Percentiles rank a stretch among this genome's conserved stretches.
These are phyloP conservation scores for Argyrosomus regius DNA, from an alignment of 2,797 vertebrate species.

Conservation along the genomic window DNA sequence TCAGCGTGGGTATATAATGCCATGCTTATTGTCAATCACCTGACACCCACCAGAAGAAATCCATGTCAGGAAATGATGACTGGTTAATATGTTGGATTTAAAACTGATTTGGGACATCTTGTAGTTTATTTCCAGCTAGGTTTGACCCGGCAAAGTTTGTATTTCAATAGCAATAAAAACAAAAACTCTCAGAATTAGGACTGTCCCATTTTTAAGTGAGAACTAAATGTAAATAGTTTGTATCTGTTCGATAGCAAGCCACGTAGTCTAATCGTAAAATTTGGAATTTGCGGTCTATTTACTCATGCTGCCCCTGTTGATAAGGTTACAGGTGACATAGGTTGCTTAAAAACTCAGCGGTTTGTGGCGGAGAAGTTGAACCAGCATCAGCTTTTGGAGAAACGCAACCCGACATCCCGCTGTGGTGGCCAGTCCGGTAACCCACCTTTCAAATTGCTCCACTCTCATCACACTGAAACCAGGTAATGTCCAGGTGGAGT, in stretches of 20 bases:
- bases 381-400: too few species aligned
- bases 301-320: too few species aligned
- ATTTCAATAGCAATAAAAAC: neutral
- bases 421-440: too few species aligned
- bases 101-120: constrained; percentile 22
- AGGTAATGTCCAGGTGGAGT: too few species aligned
- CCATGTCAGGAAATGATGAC: constrained; percentile 20
- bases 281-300: neutral
- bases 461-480: too few species aligned
- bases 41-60: constrained; percentile 24
- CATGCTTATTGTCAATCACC: constrained; percentile 52
- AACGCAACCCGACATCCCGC: too few species aligned
- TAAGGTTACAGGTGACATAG: too few species aligned
- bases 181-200: constrained; percentile 5
- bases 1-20: constrained; percentile 37
- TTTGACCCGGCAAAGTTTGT: neutral
- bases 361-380: too few species aligned
- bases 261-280: neutral
- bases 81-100: constrained; percentile 26
- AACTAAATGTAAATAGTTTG: neutral
- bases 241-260: neutral
- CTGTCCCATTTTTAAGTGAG: neutral
- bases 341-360: too few species aligned
- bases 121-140: neutral
- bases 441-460: too few species aligned